phyloP scores from a whole-genome alignment of 2,888 invertebrate genomes.

The Deilephila porcellus region DNA sequence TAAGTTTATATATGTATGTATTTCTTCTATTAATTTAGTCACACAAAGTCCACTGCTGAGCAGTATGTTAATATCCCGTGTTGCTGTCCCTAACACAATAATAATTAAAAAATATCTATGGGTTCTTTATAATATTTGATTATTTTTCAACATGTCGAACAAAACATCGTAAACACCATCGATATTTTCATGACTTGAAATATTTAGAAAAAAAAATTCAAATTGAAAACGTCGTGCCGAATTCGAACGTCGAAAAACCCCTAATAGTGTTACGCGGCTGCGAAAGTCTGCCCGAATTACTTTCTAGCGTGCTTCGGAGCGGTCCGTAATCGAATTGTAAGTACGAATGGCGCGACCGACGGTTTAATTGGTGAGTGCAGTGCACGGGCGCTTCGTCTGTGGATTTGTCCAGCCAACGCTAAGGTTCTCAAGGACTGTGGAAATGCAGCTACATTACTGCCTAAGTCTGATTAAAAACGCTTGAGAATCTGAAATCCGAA shows the following conservation, averaged over 20 bases:
- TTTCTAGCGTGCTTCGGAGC: constrained; percentile 57
- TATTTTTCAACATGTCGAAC: background rate
- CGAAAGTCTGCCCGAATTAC: constrained; percentile 63
- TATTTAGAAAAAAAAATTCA: constrained; percentile 2
- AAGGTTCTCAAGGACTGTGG: no score
- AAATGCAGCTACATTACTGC: background rate
- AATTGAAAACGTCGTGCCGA: constrained; percentile 29
- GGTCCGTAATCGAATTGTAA: constrained; percentile 61
- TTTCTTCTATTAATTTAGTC: no score
- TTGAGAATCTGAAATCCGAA: background rate
- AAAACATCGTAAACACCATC: background rate
- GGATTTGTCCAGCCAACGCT: constrained; percentile 34
- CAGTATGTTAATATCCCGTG: no score
- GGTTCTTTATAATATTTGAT: background rate
- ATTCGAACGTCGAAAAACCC: constrained; percentile 43
- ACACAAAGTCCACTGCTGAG: no score
- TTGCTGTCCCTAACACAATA: no score
- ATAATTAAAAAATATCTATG: no score
- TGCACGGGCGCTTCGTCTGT: constrained; percentile 37
- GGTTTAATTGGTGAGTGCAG: constrained; percentile 57
- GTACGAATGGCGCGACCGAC: constrained; percentile 49
- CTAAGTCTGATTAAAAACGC: background rate
- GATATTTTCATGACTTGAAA: background rate
- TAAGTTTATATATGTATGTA: no score
- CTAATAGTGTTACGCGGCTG: constrained; percentile 50